Conservation (phyloP, 2,888 invertebrate genomes). For the Drosophila suboccidentalis region DNA sequence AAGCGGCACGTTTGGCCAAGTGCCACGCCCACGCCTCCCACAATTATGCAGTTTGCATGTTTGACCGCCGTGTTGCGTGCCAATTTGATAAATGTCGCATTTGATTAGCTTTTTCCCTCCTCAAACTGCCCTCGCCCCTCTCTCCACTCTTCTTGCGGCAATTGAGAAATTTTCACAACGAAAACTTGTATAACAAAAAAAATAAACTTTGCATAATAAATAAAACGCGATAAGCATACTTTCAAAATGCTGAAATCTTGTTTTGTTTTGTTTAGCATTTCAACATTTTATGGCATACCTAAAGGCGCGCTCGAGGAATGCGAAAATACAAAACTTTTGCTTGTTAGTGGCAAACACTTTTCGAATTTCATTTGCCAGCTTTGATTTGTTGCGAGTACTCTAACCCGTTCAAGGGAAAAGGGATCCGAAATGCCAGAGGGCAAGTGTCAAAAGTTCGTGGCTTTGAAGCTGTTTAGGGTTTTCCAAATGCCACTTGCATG, state of each 20-base stretch:
- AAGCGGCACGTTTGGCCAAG: conserved; percentile 36
- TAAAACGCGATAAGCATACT: conserved; percentile 64
- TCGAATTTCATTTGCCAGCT: conserved; percentile 49
- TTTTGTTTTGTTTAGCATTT: conserved; percentile 52
- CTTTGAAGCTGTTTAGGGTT: conserved; percentile 50
- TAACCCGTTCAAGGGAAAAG: not conserved
- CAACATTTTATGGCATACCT: conserved; percentile 54
- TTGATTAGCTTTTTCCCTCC: conserved; percentile 60
- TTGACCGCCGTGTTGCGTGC: conserved; percentile 68
- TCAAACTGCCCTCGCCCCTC: too few relatives aligned
- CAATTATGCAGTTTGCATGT: conserved; percentile 51
- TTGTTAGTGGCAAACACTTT: conserved; percentile 50
- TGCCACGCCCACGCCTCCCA: conserved; percentile 36
- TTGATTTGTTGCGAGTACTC: conserved; percentile 44
- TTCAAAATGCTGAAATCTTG: conserved; percentile 40
- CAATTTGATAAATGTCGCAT: conserved; percentile 77
- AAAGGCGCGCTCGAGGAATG: conserved; percentile 53
- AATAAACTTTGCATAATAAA: conserved; percentile 69
- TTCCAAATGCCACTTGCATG: conserved; percentile 52
- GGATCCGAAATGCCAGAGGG: conserved; percentile 41
- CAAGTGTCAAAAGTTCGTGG: conserved; percentile 49
- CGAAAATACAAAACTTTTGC: conserved; percentile 60
- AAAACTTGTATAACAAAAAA: conserved; percentile 41
- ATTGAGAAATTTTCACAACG: conserved; percentile 63
- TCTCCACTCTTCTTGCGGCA: conserved; percentile 29